These are phyloP conservation scores for Cryptoleucopteryx plumbea DNA, from an alignment of 2,113 vertebrate species.

Conservation along the genomic window DNA sequence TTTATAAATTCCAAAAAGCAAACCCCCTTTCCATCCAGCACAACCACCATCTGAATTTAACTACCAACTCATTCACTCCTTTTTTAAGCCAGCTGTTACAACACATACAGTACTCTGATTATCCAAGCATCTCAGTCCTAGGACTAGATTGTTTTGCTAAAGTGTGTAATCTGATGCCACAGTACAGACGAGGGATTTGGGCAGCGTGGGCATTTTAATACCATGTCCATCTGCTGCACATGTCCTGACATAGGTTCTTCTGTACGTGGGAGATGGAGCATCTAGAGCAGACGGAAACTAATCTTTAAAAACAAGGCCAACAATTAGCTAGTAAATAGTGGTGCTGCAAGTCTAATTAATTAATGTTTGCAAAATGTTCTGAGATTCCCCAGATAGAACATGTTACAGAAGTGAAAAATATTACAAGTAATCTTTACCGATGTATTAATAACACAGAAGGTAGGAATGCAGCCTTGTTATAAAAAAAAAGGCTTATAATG, in stretches of 20 bases:
- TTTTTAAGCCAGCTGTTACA: not conserved
- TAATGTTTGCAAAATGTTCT: constrained; percentile 36
- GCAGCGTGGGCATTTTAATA: not conserved
- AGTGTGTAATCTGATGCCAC: not conserved
- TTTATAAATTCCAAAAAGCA: not conserved
- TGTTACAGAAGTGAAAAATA: not conserved
- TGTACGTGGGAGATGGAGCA: not conserved
- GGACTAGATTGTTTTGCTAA: not conserved
- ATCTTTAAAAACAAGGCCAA: not conserved
- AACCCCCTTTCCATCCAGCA: not conserved
- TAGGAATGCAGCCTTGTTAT: not conserved
- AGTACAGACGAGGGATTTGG: not conserved
- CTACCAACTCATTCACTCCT: not conserved
- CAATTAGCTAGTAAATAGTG: not conserved
- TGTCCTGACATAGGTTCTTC: not conserved
- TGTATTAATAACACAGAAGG: not conserved
- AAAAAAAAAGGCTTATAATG: not conserved
- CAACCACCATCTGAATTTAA: not conserved
- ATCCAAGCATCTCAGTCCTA: not conserved
- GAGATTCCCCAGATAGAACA: constrained; percentile 9
- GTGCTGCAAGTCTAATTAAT: constrained; percentile 4
- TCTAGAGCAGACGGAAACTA: not conserved
- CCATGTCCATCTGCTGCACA: not conserved
- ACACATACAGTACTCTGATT: not conserved
- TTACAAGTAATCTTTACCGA: not conserved